phyloP scores from a whole-genome alignment of 2,113 vertebrate species.

The Donacobius atricapilla region DNA sequence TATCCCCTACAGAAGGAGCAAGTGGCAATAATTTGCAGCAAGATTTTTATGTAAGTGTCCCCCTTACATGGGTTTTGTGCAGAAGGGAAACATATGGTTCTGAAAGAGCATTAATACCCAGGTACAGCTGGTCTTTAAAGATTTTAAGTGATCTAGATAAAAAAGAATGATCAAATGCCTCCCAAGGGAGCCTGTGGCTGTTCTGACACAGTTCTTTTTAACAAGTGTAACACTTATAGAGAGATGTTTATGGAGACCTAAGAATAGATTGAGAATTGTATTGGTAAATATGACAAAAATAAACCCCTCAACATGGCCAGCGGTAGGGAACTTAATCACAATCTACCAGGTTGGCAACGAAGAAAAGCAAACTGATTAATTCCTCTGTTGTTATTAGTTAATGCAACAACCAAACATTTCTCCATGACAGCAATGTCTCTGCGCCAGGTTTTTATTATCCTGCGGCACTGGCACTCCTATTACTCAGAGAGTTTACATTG shows the following conservation, averaged over 20 bases:
- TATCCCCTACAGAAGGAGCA: constrained; percentile 23
- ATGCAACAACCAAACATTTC: constrained; percentile 56
- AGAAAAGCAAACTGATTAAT: constrained; percentile 38
- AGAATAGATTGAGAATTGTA: neutral
- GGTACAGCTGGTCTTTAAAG: constrained; percentile 32
- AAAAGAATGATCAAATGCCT: constrained; percentile 32
- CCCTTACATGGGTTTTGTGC: constrained; percentile 39
- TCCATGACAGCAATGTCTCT: constrained; percentile 16
- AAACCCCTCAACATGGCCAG: neutral
- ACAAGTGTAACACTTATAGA: neutral
- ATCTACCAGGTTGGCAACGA: constrained; percentile 4
- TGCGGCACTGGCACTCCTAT: constrained; percentile 25
- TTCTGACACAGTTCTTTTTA: neutral
- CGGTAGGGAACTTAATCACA: constrained; percentile 31
- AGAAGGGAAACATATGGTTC: constrained; percentile 48
- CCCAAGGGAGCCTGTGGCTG: neutral
- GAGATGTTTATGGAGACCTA: neutral
- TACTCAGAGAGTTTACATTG: constrained; percentile 28
- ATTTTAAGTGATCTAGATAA: constrained; percentile 28
- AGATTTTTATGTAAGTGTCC: constrained; percentile 60
- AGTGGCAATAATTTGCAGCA: constrained; percentile 10
- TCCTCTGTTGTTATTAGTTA: constrained; percentile 53
- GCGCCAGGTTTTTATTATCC: constrained; percentile 57
- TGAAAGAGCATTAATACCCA: constrained; percentile 34
- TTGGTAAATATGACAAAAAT: neutral